Base-by-base conservation (phyloP, 1,140 invertebrate genomes). In the Nomia melanderi region DNA sequence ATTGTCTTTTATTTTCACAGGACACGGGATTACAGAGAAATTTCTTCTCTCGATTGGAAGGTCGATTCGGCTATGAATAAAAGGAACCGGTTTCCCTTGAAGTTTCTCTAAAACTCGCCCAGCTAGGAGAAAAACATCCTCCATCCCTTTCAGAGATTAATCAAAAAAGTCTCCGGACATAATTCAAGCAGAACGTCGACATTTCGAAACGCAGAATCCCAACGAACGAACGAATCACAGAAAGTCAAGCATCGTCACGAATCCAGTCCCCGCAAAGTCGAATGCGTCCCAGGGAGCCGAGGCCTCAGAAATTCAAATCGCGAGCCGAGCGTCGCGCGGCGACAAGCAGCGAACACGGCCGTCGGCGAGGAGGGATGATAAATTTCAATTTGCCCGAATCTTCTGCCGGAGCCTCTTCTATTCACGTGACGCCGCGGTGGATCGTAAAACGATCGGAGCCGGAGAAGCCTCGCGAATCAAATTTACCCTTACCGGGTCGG, bases 321-420 rank as follows among this genome's bases (percentile, higher is more conserved):
- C 14, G 23, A 57, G 1, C 14, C 23, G 12, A 47, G 17, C 17
- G n/a, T n/a, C 3, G 8, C 33, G n/a, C n/a, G 1, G 11, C 33
- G 59, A 9, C 31, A 1, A 23, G 31, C 17, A 5, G 20, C 5
- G 41, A 47, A 20, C 12, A 23, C 25, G 70, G 27, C n/a, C 8
- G 7, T 4, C 47, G 23, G 20, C 25, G 27, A 57, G 29, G 14
- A 29, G 23, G 77, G 56, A 47, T 70, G 77, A 83, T 83, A 83
- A 83, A 83, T 83, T 83, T 83, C 81, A 83, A 83, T 83, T 83
- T 79, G 81, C 76, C 53, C 54, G 47, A 81, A 81, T 81, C 69
- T 72, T n/a, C 12, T 14, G 25, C 27, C n/a, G 12, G 12, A 17
- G 25, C 23, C 25, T 56, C 3, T 57, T 78, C 41, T 54, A 65